A percentile compares a stretch with the other conserved stretches of the same genome.
phyloP scores from a whole-genome alignment of 2,888 invertebrate genomes.

The Archips xylosteana region DNA sequence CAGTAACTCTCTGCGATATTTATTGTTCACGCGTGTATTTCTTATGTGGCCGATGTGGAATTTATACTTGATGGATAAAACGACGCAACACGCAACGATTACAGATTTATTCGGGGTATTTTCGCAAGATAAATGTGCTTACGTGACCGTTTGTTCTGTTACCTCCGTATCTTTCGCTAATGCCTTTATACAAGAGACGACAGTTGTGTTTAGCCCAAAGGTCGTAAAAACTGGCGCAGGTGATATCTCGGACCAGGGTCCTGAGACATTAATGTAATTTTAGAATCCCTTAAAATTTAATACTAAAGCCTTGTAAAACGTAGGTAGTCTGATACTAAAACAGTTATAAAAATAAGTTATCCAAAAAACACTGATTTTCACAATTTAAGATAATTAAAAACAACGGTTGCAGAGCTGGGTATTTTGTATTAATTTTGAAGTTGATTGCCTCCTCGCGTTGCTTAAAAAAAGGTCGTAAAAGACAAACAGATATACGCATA shows the following conservation, averaged over 20 bases:
- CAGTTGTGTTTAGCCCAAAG: constrained; percentile 40
- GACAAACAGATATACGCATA: no score
- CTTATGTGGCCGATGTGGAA: constrained; percentile 4
- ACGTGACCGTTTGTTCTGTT: constrained; percentile 46
- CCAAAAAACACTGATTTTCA: no score
- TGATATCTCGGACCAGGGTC: constrained; percentile 36
- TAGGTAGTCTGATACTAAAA: background rate
- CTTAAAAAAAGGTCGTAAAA: no score
- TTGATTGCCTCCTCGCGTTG: no score
- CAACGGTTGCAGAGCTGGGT: no score
- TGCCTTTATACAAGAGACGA: constrained; percentile 40
- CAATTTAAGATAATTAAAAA: no score
- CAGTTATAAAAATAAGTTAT: background rate
- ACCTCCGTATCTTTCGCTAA: constrained; percentile 43
- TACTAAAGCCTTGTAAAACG: constrained; percentile 9
- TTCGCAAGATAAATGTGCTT: constrained; percentile 43
- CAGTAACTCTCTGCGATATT: background rate
- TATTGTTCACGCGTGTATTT: constrained; percentile 14
- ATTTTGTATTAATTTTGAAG: no score
- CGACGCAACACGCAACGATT: constrained; percentile 27
- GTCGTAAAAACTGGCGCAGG: constrained; percentile 47
- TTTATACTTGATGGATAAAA: constrained; percentile 21
- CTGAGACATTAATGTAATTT: constrained; percentile 42
- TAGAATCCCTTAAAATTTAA: constrained; percentile 30
- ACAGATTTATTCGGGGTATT: constrained; percentile 42